Percentiles rank a stretch among this genome's conserved stretches.
Evolutionary conservation across 2,797 vertebrate species (phyloP).

Genomic region (Triplophysa yarkandensis): DNA sequence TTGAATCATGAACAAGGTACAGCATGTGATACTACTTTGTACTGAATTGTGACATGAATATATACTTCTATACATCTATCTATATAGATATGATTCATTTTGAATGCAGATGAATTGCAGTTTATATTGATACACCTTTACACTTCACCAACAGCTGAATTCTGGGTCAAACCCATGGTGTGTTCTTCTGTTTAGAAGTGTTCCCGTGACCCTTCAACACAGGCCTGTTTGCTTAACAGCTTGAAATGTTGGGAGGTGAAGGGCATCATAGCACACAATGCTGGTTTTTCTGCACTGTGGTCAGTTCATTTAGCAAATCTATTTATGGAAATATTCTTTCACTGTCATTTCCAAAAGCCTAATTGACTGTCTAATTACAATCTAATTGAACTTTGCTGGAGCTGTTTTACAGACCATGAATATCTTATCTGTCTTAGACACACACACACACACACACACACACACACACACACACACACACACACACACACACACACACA

Average conservation of each 20-base stretch:
- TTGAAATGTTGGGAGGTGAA: constrained; percentile 6
- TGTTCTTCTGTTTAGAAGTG: neutral
- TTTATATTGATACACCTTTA: no score
- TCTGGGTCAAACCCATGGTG: neutral
- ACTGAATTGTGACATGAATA: no score
- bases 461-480: constrained; percentile 20
- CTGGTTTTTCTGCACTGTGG: constrained; percentile 10
- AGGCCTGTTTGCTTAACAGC: neutral
- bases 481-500: constrained; percentile 22
- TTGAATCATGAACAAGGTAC: no score
- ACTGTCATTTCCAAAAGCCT: constrained; percentile 43
- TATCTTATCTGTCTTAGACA: constrained; percentile 50
- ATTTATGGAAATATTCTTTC: constrained; percentile 30
- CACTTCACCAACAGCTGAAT: neutral
- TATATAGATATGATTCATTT: no score
- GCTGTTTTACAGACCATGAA: constrained; percentile 53
- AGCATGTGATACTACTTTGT: no score
- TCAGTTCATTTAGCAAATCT: constrained; percentile 21
- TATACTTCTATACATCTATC: no score
- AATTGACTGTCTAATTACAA: constrained; percentile 51
- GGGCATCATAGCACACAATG: neutral
- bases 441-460: constrained; percentile 18
- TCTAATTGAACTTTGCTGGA: constrained; percentile 47
- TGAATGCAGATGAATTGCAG: no score
- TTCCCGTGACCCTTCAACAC: neutral